Conservation (phyloP, 2,113 vertebrate genomes). For the Meleagris gallopavo region DNA sequence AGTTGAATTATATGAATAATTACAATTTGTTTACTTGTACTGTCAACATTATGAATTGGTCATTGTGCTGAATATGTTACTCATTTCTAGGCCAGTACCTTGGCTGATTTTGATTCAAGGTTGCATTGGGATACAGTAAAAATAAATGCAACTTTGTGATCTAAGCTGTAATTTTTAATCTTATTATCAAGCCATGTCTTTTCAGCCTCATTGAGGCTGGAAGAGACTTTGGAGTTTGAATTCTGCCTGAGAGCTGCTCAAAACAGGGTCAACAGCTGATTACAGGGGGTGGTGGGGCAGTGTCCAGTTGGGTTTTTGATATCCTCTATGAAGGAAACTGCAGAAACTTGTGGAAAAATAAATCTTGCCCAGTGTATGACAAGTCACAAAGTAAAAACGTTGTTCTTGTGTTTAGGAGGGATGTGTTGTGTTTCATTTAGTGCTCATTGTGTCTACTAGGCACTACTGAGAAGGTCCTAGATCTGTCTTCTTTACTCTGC, state of each 20-base stretch:
- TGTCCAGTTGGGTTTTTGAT: background rate
- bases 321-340: background rate
- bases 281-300: background rate
- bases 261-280: background rate
- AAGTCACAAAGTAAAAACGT: background rate
- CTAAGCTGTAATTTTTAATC: background rate
- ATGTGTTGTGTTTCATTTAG: background rate
- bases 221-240: background rate
- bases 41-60: background rate
- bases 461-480: background rate
- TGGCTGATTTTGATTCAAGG: background rate
- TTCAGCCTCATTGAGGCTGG: background rate
- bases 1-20: background rate
- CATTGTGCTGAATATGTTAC: background rate
- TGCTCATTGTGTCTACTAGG: background rate
- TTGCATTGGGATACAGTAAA: background rate
- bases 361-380: background rate
- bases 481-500: background rate
- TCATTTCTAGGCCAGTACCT: background rate
- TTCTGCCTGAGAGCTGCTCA: background rate
- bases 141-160: background rate
- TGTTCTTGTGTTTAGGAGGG: background rate
- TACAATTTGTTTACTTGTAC: background rate
- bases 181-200: background rate
- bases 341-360: background rate